Base-by-base conservation (phyloP, 1,140 invertebrate species). In the Elysia chlorotica region DNA sequence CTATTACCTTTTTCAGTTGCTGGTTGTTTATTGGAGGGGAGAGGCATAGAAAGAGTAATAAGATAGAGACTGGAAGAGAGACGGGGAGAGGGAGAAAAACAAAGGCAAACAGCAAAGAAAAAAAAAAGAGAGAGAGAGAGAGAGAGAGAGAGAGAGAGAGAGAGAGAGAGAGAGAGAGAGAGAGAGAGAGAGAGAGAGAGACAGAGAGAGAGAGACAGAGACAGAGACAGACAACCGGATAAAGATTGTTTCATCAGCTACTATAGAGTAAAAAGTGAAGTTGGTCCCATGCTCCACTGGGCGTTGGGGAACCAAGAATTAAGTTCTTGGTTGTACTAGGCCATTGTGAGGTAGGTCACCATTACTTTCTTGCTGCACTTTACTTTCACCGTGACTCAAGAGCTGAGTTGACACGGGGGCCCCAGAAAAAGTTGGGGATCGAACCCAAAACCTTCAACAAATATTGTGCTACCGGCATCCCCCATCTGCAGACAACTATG, bases 111-210 rank as follows among this genome's bases (percentile, higher is more conserved):
- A 19, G 25, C 6, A 17, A 25, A 25, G 25, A 17, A 10, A 59
- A 19, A 25, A 31, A 33, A 63, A 33, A 63, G 61, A 63, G 61
- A 63, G 61, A 63, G 61, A 63, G 61, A 63, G 61, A 63, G 61
- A 63, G 61, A 63, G 61, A 63, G 61, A 35, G 61, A 63, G 31
- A 63, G 61, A 63, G 31, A 35, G 31, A 35, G 31, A 63, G 61
- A 63, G 61, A 63, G 61, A 63, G 61, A 63, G 61, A 63, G 61
- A 63, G 61, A 63, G 25, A 63, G 61, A 63, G 61, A 66, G 65
- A 66, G 33, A 66, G 21, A 25, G 33, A 28, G 28, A 41, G 37
- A 41, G 37, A 41, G 30, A 41, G 35, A 23, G 65, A 28, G 37
- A 23, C 33, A 48, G 5, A 23, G 25, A 41, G 37, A 66, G 37